Evolutionary conservation across 2,797 vertebrate species (phyloP).

Genomic region (Garrulus glandarius): DNA sequence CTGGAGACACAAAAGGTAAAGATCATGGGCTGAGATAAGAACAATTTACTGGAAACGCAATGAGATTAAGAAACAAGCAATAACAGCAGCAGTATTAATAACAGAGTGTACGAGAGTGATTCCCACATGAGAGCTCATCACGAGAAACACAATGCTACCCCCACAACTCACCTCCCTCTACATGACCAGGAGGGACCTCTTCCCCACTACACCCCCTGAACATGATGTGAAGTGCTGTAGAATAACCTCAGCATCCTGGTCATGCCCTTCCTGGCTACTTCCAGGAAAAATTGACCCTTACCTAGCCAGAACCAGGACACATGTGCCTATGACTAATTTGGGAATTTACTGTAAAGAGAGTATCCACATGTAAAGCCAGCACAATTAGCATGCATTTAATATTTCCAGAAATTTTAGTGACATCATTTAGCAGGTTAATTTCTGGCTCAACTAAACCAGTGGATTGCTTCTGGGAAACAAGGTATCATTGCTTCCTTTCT

Average conservation of each 20-base stretch:
- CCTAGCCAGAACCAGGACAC: background rate
- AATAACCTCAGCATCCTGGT: background rate
- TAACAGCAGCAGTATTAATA: background rate
- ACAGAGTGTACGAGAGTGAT: accelerated
- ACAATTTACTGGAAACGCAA: background rate
- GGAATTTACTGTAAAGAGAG: background rate
- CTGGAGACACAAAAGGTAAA: background rate
- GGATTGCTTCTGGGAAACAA: slow-evolving; percentile 26
- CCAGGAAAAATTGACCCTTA: background rate
- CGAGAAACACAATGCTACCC: background rate
- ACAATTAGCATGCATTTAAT: background rate
- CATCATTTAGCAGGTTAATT: background rate
- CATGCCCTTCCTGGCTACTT: background rate
- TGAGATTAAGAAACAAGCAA: background rate
- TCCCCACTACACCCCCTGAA: background rate
- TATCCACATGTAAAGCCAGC: background rate
- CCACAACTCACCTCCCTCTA: background rate
- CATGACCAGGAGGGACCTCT: accelerated
- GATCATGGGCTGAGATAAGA: background rate
- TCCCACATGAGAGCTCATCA: background rate
- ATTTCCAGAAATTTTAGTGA: background rate
- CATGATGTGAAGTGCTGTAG: background rate
- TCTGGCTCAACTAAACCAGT: slow-evolving; percentile 31
- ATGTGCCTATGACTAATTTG: background rate
- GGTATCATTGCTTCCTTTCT: slow-evolving; percentile 17